Base-by-base conservation (phyloP, 2,113 vertebrate genomes). In the Hippocampus guttulatus region DNA sequence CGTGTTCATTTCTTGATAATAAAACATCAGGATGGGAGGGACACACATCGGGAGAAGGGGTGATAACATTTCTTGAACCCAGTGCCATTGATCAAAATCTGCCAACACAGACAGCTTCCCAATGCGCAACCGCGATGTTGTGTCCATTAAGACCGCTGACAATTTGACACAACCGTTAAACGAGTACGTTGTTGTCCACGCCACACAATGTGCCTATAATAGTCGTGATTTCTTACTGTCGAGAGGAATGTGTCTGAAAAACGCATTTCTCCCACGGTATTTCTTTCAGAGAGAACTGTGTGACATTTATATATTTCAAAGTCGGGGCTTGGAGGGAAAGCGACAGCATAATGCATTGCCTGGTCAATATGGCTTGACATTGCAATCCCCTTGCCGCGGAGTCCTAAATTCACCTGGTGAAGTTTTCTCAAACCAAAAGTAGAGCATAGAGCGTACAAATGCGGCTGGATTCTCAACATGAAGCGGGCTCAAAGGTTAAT, bases 261-360 rank as follows among this genome's bases (percentile, higher is more conserved):
- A 75, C 75, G 76, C 66, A 72, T 80, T 89, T 81, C 75, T 75
- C 70, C 69, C 74, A 68, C 80, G 78, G 75, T 86, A 85, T 87
- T 86, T 84, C 83, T 81, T 84, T 83, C 75, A 75, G 61, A 78
- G 75, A 83, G 79, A 84, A 84, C 64, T 67, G 68, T 75, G 71
- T 81, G 87, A 77, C 85, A 80, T 88, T 84, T 87, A 79, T 85
- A 78, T 81, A 81, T 87, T 88, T 88, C 77, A 85, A 70, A 84
- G 77, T 76, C 66, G 41, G 23, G 3, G 81, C 85, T 85, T 78
- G 81, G 84, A 80, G 63, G 69, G 63, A 75, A 82, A 78, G 64
- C n/a, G 75, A 76, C 77, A 81, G 72, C 77, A 71, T 80, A 88
- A 90, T 75, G 57, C 72, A 85, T 85, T 75, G 78, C 76, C 75